phyloP scores from a whole-genome alignment of 2,888 invertebrate genomes.

The Flexamia atlantica region DNA sequence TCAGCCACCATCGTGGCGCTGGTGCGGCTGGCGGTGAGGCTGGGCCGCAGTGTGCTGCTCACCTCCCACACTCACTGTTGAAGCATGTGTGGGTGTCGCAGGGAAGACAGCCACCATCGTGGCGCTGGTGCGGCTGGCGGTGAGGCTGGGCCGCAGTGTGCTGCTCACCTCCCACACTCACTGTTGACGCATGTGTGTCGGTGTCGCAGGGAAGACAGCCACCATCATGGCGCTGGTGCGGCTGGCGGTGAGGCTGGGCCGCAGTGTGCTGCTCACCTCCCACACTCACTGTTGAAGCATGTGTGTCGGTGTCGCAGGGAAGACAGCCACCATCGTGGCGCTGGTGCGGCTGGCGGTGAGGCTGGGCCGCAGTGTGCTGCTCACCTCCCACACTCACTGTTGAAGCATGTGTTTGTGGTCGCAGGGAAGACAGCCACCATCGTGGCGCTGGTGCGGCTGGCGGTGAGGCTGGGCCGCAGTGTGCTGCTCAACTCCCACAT shows the following conservation, averaged over 20 bases:
- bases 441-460: constrained; percentile 88
- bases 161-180: constrained; percentile 96
- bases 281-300: constrained; percentile 98
- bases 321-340: constrained; percentile 95
- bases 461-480: constrained; percentile 83
- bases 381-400: constrained; percentile 88
- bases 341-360: constrained; percentile 86
- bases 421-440: constrained; percentile 95
- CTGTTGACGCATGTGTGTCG: too few relatives aligned
- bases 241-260: constrained; percentile 82
- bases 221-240: constrained; percentile 93
- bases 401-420: constrained; percentile 68
- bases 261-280: constrained; percentile 91
- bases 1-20: too few relatives aligned
- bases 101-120: constrained; percentile 96
- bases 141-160: constrained; percentile 84
- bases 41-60: too few relatives aligned
- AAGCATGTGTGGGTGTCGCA: too few relatives aligned
- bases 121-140: constrained; percentile 87
- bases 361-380: constrained; percentile 86
- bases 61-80: too few relatives aligned
- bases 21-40: too few relatives aligned
- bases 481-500: constrained; percentile 96
- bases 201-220: constrained; percentile 96
- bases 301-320: constrained; percentile 83